Evolutionary conservation across 2,888 invertebrate genomes (phyloP), one percentile per base, ranked within the genome.

Genomic region (Caradrina clavipalpis): DNA sequence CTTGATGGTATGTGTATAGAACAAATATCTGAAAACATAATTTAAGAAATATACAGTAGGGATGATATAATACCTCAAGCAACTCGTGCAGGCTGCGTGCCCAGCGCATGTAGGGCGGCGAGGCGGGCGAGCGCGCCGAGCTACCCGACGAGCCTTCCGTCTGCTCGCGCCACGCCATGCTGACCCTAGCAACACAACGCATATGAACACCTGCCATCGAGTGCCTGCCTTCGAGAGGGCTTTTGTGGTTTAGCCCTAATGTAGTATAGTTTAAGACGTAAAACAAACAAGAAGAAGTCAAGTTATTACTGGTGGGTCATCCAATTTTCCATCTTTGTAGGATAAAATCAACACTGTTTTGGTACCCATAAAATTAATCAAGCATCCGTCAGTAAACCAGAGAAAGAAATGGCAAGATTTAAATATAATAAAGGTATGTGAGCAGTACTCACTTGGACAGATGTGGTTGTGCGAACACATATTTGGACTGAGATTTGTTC

Each of bases 21-120:
- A n/a, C n/a, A n/a, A 26, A 26, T 26, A 26, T 39, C 13, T 13
- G 8, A 53, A 26, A 53, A 5, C 13, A 11, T 39, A 22, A 53
- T 22, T n/a, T 42, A 13, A 22, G 15, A 10, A 26, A 13, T 15
- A 10, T 26, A 22, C 7, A 53, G 5, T 3, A n/a, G 31, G n/a
- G n/a, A 3, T 10, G 45, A 17, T 3, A 17, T 17, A 11, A 50
- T 55, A 96, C 96, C 95, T 98, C 97, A 86, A 99, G 97, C 84
- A 99, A 96, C 89, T 97, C 97, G 91, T 97, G 97, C 88, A 99
- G 96, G 87, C 98, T 98, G 85, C 97, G 97, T 57, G 99, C 98
- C 99, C 99, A 99, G 91, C 98, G 98, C 88, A 98, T 96, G 95
- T 98, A 99, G 72, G 97, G 97, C 87, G 95, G 95, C 91, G 94